These are phyloP conservation scores for Lepas anatifera DNA, from an alignment of 2,888 invertebrate species.

Conservation along the genomic window DNA sequence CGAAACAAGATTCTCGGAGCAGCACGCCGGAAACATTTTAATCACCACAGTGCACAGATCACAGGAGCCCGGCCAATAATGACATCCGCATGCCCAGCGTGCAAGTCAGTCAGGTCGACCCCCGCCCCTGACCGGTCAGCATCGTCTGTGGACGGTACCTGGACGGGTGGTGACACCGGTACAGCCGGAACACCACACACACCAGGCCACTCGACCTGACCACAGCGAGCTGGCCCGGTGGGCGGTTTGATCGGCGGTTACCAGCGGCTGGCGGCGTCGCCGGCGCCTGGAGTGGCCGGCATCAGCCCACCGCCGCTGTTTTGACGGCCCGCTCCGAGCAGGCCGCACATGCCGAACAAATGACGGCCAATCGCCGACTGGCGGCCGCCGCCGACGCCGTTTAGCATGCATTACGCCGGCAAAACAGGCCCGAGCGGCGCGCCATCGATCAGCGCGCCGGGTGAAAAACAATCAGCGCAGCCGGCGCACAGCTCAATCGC, in stretches of 20 bases:
- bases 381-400: not conserved
- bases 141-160: too few relatives aligned
- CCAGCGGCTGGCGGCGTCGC: not conserved
- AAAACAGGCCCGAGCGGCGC: not conserved
- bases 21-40: too few relatives aligned
- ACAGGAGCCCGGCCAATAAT: too few relatives aligned
- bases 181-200: too few relatives aligned
- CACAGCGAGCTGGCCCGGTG: too few relatives aligned
- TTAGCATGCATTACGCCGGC: not conserved
- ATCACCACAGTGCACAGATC: too few relatives aligned
- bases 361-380: not conserved
- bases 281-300: not conserved
- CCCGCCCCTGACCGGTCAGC: too few relatives aligned
- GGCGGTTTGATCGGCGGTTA: not conserved
- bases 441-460: conserved; percentile 4
- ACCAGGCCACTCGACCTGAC: too few relatives aligned
- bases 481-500: not conserved
- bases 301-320: not conserved
- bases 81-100: too few relatives aligned
- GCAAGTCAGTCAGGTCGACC: too few relatives aligned
- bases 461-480: not conserved
- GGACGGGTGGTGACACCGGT: too few relatives aligned
- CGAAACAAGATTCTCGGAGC: too few relatives aligned
- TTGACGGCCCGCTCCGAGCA: not conserved
- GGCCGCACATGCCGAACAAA: not conserved